phyloP scores from a whole-genome alignment of 1,140 invertebrate species.

The Sarcophaga bullata region DNA sequence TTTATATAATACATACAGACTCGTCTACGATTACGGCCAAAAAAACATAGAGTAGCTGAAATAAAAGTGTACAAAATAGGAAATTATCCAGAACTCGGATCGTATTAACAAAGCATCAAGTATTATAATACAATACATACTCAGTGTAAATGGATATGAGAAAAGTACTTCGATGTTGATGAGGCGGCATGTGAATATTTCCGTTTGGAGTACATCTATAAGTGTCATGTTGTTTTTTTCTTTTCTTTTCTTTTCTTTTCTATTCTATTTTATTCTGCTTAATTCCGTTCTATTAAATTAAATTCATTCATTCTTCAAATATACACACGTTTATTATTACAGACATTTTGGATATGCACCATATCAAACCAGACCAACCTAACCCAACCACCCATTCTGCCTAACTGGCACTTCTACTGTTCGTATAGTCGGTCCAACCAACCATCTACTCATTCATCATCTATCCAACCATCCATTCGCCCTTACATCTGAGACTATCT shows the following conservation, averaged over 20 bases:
- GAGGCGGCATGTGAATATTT: neutral
- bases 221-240: conserved; percentile 61
- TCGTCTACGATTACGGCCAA: too few relatives aligned
- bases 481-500: neutral
- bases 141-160: neutral
- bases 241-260: neutral
- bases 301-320: conserved; percentile 63
- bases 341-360: conserved; percentile 46
- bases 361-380: neutral
- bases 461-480: neutral
- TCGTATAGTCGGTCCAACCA: too few relatives aligned
- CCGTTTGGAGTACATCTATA: conserved; percentile 55
- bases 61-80: conserved; percentile 16
- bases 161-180: too few relatives aligned
- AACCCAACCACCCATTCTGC: neutral
- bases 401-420: neutral
- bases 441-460: too few relatives aligned
- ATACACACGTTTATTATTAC: conserved; percentile 58
- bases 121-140: neutral
- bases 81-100: neutral
- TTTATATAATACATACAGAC: too few relatives aligned
- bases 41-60: neutral
- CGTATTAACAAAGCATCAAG: conserved; percentile 2
- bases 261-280: too few relatives aligned
- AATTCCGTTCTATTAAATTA: conserved; percentile 51